Base-by-base conservation (phyloP, 2,888 invertebrate genomes). In the Coenonympha glycerion region DNA sequence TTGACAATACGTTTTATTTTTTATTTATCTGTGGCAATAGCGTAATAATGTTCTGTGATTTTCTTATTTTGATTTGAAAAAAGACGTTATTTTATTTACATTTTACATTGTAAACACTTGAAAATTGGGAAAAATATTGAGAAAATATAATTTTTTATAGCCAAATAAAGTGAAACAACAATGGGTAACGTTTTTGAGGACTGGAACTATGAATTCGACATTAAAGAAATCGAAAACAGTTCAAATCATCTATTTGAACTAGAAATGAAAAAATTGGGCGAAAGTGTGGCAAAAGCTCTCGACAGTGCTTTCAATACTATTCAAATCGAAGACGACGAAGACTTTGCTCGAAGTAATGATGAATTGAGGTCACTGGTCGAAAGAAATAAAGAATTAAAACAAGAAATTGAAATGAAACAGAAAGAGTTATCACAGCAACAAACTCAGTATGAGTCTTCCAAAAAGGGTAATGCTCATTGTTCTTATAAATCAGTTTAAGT, bases 381-480 rank as follows among this genome's bases (percentile, higher is more conserved):
- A 39, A 65, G 53, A 49, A 87, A 86, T 60, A 79, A 71, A 59
- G 63, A 71, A 33, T 37, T 83, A 31, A 70, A 73, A 15, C 61
- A 66, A 40, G 69, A 77, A 39, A 75, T 84, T 28, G 82, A 79
- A 9, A 53, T 22, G 24, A 80, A 76, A 68, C 28, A 73, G 6
- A 45, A 34, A 15, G 34, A 34, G n/a, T 16, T 80, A 36, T 58
- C 72, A 3, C 61, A 58, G 47, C 71, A 74, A 49, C 74, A 79
- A 64, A 55, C 24, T 18, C 71, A 74, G 37, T 85, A 81, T 63
- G 76, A 77, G 57, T 71, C 56, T 42, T 78, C 61, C 33, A 87
- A 83, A 64, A 70, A 73, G 69, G 84, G 86, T 81, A 57, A 5
- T n/a, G n/a, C n/a, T n/a, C n/a, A n/a, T n/a, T n/a, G 16, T 21